A percentile compares a stretch with the other conserved stretches of the same genome.
Conservation (phyloP, 2,797 vertebrate species). For the Molossus alvarezi region DNA sequence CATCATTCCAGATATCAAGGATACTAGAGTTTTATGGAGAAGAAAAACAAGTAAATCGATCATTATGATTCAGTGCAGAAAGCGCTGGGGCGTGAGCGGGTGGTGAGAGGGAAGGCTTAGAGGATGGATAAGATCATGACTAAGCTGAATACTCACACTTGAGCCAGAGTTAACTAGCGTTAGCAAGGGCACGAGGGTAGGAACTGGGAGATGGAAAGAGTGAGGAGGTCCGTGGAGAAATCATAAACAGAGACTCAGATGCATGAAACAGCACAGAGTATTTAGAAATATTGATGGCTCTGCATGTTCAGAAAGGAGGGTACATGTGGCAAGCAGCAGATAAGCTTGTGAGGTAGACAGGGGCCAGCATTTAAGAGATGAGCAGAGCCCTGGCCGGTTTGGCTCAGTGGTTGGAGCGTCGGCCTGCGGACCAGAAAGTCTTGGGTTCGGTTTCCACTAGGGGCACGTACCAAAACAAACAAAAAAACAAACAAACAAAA, state of each 20-base stretch:
- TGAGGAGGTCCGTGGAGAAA: not conserved
- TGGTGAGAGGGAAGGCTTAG: not conserved
- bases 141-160: not conserved
- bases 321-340: not conserved
- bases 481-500: no score
- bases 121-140: not conserved
- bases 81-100: not conserved
- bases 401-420: no score
- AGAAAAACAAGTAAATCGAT: slow-evolving; percentile 41
- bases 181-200: not conserved
- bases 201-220: not conserved
- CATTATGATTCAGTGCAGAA: slow-evolving; percentile 12
- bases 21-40: not conserved
- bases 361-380: not conserved
- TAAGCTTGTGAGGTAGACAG: not conserved
- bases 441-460: no score
- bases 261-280: not conserved
- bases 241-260: not conserved
- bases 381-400: not conserved
- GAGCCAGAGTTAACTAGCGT: not conserved
- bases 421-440: no score
- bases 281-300: not conserved
- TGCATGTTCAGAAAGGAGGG: not conserved
- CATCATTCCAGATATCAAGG: not conserved
- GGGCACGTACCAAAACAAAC: no score